phyloP scores from a whole-genome alignment of 1,140 invertebrate species.

The Ips nitidus region DNA sequence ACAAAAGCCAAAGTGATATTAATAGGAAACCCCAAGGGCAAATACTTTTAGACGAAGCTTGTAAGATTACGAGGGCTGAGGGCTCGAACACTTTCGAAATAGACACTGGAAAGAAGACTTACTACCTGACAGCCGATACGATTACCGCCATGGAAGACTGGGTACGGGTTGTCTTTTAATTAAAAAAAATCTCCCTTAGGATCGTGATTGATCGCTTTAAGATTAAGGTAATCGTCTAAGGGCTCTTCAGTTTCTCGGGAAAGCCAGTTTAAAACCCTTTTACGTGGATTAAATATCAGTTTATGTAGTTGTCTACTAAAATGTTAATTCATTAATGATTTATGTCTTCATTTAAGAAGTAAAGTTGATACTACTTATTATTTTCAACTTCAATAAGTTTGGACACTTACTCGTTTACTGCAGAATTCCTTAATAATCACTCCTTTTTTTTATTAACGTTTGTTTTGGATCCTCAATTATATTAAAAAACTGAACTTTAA shows the following conservation, averaged over 20 bases:
- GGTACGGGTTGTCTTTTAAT: conserved; percentile 63
- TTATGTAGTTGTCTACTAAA: no score
- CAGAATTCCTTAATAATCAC: neutral
- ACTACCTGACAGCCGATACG: conserved; percentile 94
- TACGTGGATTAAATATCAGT: no score
- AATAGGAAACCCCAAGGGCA: conserved; percentile 89
- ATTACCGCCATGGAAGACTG: conserved; percentile 92
- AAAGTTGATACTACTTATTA: no score
- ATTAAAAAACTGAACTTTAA: no score
- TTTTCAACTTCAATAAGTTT: neutral
- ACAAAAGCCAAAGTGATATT: conserved; percentile 91
- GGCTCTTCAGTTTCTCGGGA: no score
- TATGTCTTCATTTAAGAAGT: no score
- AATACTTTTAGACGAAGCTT: conserved; percentile 86
- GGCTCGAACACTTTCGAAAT: conserved; percentile 95
- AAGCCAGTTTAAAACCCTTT: no score
- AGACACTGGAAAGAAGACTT: conserved; percentile 87
- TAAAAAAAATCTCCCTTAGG: conserved; percentile 4
- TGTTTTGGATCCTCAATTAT: neutral
- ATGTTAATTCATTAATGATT: no score
- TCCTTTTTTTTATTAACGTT: neutral
- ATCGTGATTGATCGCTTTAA: neutral
- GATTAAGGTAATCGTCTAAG: neutral
- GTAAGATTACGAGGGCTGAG: conserved; percentile 86
- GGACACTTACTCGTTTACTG: neutral